These are phyloP conservation scores for Drosophila multiciliata DNA, from an alignment of 2,888 invertebrate species.

Conservation along the genomic window DNA sequence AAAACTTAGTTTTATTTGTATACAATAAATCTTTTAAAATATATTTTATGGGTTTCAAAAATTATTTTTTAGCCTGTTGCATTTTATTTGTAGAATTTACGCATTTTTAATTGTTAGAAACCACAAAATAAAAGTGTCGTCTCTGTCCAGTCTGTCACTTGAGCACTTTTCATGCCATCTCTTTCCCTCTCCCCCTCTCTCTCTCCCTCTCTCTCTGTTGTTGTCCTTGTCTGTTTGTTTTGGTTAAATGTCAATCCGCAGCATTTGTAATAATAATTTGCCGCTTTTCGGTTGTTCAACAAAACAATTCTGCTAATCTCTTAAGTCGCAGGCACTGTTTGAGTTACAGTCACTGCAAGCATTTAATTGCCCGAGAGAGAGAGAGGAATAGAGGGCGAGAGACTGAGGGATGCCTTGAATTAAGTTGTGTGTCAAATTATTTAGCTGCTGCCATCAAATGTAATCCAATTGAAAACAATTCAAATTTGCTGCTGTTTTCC, in stretches of 20 bases:
- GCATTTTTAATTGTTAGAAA: not conserved
- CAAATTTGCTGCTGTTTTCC: slow-evolving; percentile 42
- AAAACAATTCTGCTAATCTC: slow-evolving; percentile 46
- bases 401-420: slow-evolving; percentile 4
- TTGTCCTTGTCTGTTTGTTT: slow-evolving; percentile 17
- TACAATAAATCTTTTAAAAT: not conserved
- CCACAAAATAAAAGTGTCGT: not conserved
- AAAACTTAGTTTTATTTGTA: not conserved
- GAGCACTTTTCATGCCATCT: not conserved
- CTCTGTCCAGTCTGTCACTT: not conserved
- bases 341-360: slow-evolving; percentile 16
- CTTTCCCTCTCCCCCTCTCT: not conserved
- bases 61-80: not conserved
- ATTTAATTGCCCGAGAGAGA: slow-evolving; percentile 40
- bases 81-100: not conserved
- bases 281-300: not conserved
- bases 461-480: slow-evolving; percentile 80
- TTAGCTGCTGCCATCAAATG: slow-evolving; percentile 48
- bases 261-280: slow-evolving; percentile 37
- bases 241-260: slow-evolving; percentile 49
- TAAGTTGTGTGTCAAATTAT: slow-evolving; percentile 45
- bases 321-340: slow-evolving; percentile 32
- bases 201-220: not conserved
- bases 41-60: not conserved
- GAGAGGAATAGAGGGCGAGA: not conserved